Evolutionary conservation across 2,888 invertebrate genomes (phyloP).

Genomic region (Cenopis cana): DNA sequence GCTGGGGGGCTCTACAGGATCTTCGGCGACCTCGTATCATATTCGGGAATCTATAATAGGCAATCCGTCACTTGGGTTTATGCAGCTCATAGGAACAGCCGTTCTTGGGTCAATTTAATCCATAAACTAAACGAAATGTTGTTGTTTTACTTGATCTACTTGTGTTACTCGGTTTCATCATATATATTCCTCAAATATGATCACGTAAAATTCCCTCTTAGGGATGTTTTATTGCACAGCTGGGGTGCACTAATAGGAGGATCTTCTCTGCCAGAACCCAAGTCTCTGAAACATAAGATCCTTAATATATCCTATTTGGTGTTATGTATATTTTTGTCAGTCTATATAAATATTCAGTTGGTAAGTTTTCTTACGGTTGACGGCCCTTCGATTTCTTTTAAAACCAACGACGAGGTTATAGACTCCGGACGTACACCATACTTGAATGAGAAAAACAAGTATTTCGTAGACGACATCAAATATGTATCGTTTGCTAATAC

Average conservation of each 20-base stretch:
- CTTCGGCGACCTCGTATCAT: constrained; percentile 65
- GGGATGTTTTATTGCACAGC: constrained; percentile 58
- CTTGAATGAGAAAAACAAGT: constrained; percentile 56
- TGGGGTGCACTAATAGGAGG: constrained; percentile 70
- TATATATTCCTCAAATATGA: constrained; percentile 60
- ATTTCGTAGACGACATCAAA: constrained; percentile 61
- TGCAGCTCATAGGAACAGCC: constrained; percentile 57
- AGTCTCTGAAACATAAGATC: constrained; percentile 64
- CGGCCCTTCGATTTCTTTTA: constrained; percentile 60
- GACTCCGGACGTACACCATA: constrained; percentile 60
- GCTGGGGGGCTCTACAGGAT: constrained; percentile 70
- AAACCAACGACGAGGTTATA: constrained; percentile 62
- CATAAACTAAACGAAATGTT: constrained; percentile 62
- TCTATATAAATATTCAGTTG: constrained; percentile 66
- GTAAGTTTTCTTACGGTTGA: constrained; percentile 70
- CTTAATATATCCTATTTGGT: constrained; percentile 64
- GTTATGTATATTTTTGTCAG: constrained; percentile 64
- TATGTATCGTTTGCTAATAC: constrained; percentile 58
- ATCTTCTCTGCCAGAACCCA: constrained; percentile 58
- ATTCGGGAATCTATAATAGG: constrained; percentile 67
- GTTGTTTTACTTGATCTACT: constrained; percentile 66
- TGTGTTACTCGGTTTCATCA: constrained; percentile 61
- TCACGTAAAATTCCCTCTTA: constrained; percentile 52
- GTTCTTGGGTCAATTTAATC: constrained; percentile 65
- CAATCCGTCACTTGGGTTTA: constrained; percentile 69